phyloP scores from a whole-genome alignment of 1,140 invertebrate species.

The Venturia canescens region DNA sequence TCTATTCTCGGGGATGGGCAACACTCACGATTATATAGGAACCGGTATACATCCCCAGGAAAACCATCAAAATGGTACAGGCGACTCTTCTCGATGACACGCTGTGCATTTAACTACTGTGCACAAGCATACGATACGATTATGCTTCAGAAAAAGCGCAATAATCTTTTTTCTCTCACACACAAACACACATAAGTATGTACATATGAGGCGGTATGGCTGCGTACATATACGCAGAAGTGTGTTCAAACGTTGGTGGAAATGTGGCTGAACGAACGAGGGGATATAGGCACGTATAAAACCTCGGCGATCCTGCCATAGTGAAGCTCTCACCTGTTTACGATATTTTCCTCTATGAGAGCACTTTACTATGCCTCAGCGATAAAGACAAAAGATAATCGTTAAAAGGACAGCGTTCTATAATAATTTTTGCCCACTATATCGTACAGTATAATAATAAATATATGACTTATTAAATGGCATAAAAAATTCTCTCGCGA shows the following conservation, averaged over 20 bases:
- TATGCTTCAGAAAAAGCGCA: not conserved
- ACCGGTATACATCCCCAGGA: not conserved
- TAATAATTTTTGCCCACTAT: not conserved
- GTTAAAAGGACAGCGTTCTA: not conserved
- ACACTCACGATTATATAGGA: slow-evolving; percentile 6
- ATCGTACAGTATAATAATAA: not conserved
- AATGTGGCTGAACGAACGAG: not conserved
- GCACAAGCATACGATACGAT: slow-evolving; percentile 32
- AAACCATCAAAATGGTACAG: slow-evolving; percentile 5
- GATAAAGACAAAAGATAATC: slow-evolving; percentile 4
- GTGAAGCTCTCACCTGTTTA: not conserved
- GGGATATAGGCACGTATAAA: slow-evolving; percentile 8
- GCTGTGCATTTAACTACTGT: slow-evolving; percentile 2
- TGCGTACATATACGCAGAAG: too few species aligned
- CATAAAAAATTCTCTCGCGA: not conserved
- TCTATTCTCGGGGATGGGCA: not conserved
- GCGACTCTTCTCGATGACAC: slow-evolving; percentile 13
- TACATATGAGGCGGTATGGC: too few species aligned
- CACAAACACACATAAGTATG: not conserved
- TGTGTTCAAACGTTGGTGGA: not conserved
- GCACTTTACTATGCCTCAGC: not conserved
- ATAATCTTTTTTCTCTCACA: not conserved
- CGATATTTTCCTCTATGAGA: not conserved
- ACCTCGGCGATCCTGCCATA: not conserved
- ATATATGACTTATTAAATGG: too few species aligned